Percentiles rank a stretch among this genome's conserved stretches.
phyloP scores from a whole-genome alignment of 2,888 invertebrate species.

The Imbricaverruca yamaguchii region DNA sequence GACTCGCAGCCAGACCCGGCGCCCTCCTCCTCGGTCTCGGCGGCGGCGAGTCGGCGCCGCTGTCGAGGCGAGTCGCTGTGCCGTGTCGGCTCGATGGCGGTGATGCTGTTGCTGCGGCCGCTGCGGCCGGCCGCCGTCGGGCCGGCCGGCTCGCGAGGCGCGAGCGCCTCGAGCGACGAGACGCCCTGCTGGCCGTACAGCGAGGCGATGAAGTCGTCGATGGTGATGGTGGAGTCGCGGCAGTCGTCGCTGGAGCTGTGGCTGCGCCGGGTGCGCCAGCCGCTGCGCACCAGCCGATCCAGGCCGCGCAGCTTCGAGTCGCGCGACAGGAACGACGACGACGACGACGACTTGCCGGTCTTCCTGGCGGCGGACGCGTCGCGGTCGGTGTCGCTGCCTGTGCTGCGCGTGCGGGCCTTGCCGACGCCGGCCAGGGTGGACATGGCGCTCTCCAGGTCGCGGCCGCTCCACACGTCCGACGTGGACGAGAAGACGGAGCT shows the following conservation, averaged over 20 bases:
- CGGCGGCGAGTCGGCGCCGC: slow-evolving; percentile 33
- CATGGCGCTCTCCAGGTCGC: slow-evolving; percentile 20
- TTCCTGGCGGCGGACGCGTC: background rate
- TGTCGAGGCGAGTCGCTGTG: background rate
- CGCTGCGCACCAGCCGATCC: slow-evolving; percentile 24
- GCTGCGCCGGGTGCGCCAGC: slow-evolving; percentile 31
- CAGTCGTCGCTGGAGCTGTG: slow-evolving; percentile 29
- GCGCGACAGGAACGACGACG: slow-evolving; percentile 25
- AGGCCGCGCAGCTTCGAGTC: slow-evolving; percentile 26
- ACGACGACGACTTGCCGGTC: slow-evolving; percentile 20
- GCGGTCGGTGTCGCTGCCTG: slow-evolving; percentile 27
- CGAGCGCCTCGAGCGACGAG: slow-evolving; percentile 34
- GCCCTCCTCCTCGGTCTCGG: slow-evolving; percentile 36
- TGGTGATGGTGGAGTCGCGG: slow-evolving; percentile 17
- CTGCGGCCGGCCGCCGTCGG: slow-evolving; percentile 46
- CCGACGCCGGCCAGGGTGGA: slow-evolving; percentile 22
- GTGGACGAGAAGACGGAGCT: slow-evolving; percentile 34
- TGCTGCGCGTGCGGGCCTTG: slow-evolving; percentile 24
- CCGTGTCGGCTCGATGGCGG: background rate
- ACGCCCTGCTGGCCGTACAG: slow-evolving; percentile 28
- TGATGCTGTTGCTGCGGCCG: slow-evolving; percentile 30
- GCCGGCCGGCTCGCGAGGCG: slow-evolving; percentile 45
- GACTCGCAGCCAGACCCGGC: slow-evolving; percentile 38
- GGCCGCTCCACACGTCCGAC: slow-evolving; percentile 28
- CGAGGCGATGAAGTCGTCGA: slow-evolving; percentile 14